Conservation (phyloP, 2,888 invertebrate genomes). For the Diarsia brunnea region DNA sequence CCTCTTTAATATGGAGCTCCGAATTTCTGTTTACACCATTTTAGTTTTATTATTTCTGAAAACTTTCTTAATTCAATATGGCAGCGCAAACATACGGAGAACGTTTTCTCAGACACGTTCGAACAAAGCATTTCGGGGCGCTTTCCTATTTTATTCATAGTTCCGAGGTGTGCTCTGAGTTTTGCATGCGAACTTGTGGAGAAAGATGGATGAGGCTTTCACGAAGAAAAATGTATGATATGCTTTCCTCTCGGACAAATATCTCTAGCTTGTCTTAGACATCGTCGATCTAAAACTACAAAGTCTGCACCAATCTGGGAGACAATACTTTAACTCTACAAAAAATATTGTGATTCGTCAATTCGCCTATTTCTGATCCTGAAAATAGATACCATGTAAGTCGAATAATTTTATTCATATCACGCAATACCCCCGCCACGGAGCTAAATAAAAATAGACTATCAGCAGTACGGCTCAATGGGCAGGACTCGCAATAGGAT, state of each 20-base stretch:
- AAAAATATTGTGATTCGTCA: constrained; percentile 13
- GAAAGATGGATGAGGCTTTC: constrained; percentile 24
- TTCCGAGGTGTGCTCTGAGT: constrained; percentile 39
- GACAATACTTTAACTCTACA: neutral
- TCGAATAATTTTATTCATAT: constrained; percentile 50
- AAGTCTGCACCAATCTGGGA: constrained; percentile 1
- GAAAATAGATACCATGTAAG: constrained; percentile 29
- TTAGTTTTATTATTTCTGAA: constrained; percentile 54
- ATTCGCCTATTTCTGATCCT: constrained; percentile 16
- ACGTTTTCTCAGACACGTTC: constrained; percentile 43
- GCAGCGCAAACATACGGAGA: constrained; percentile 32
- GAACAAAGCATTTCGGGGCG: constrained; percentile 52
- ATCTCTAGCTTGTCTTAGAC: constrained; percentile 2
- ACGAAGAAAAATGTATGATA: constrained; percentile 10
- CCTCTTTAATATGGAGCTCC: constrained; percentile 33
- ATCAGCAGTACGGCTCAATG: constrained; percentile 49
- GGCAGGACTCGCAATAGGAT: constrained; percentile 45
- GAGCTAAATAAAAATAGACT: constrained; percentile 68
- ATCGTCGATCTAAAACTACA: neutral
- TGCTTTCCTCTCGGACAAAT: constrained; percentile 10
- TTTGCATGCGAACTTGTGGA: constrained; percentile 24
- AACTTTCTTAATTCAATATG: constrained; percentile 59
- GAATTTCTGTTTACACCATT: constrained; percentile 46
- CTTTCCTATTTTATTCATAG: constrained; percentile 56
- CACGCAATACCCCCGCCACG: constrained; percentile 53